Base-by-base conservation (phyloP, 1,140 invertebrate species). In the Oryctes rhinoceros region DNA sequence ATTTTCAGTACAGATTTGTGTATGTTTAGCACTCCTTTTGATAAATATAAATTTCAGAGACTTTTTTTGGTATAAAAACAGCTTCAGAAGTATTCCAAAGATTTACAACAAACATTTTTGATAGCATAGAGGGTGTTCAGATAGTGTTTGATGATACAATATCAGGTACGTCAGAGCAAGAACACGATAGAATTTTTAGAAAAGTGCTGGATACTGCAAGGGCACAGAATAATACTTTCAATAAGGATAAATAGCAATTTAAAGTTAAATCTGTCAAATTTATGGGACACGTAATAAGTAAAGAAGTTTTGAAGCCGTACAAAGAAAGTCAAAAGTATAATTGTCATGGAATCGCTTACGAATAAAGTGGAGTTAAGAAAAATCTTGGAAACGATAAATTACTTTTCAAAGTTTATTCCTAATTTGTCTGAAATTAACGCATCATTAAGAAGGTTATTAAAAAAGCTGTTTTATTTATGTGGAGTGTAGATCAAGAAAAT, bases 111-210 rank as follows among this genome's bases (percentile, higher is more conserved):
- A n/a, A n/a, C n/a, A n/a, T n/a, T n/a, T n/a, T n/a, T n/a, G 82
- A 86, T 82, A 81, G 48, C 53, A 82, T 85, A n/a, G 39, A 79
- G 18, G 83, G 82, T 15, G 82, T 84, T 30, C 78, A 83, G 76
- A 79, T 81, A 62, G 84, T 85, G 74, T 81, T 86, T 48, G 85
- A 87, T 82, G 86, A 87, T 78, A 79, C 85, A 35, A 80, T 87
- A 39, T 83, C 81, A 47, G 84, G 80, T 13, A 71, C 81, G 76
- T 85, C 77, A 1, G 67, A 82, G 82, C 71, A 84, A 37, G 59
- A 78, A 80, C 81, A 80, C 71, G 81, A 78, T 47, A 35, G 47
- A 53, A 11, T 35, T 13, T 76, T 90, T 37, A 75, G 78, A 78
- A 75, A 83, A 76, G 84, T 90, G 3, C 80, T 87, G 20, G 49